These are phyloP conservation scores for Phoenicopterus ruber DNA, from an alignment of 2,113 vertebrate genomes.

Conservation along the genomic window DNA sequence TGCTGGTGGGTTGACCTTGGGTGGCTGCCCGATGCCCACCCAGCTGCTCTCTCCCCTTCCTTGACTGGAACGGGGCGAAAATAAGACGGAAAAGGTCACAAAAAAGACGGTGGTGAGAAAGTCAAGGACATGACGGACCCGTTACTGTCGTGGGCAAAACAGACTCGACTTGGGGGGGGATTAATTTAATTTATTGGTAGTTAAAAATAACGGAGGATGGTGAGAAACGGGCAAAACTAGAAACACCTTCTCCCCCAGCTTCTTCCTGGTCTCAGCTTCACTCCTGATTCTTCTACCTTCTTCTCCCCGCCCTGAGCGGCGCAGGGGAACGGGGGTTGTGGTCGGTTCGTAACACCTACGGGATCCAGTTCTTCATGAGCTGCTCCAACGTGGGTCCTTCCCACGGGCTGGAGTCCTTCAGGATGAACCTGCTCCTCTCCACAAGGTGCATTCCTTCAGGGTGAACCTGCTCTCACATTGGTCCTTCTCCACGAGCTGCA, in stretches of 20 bases:
- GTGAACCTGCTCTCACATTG: background rate
- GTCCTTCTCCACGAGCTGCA: too few species aligned
- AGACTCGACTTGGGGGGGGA: too few species aligned
- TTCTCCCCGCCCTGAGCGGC: background rate
- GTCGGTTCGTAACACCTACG: background rate
- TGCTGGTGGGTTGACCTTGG: too few species aligned
- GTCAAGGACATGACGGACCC: background rate
- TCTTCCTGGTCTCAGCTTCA: background rate
- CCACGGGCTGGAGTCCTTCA: background rate
- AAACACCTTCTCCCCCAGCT: too few species aligned
- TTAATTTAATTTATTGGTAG: background rate
- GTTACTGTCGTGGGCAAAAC: background rate
- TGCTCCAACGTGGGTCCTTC: background rate
- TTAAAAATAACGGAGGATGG: background rate
- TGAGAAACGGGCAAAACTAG: background rate
- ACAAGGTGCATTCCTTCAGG: background rate
- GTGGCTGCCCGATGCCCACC: fast-evolving
- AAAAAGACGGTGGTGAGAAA: too few species aligned
- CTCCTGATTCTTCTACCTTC: background rate
- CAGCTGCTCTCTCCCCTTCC: too few species aligned
- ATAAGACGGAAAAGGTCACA: background rate
- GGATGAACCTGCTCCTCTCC: fast-evolving
- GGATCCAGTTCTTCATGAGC: background rate
- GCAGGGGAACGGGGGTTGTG: background rate
- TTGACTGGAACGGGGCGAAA: background rate